These are phyloP conservation scores for Scytalopus superciliaris DNA, from an alignment of 2,113 vertebrate genomes.

Conservation along the genomic window DNA sequence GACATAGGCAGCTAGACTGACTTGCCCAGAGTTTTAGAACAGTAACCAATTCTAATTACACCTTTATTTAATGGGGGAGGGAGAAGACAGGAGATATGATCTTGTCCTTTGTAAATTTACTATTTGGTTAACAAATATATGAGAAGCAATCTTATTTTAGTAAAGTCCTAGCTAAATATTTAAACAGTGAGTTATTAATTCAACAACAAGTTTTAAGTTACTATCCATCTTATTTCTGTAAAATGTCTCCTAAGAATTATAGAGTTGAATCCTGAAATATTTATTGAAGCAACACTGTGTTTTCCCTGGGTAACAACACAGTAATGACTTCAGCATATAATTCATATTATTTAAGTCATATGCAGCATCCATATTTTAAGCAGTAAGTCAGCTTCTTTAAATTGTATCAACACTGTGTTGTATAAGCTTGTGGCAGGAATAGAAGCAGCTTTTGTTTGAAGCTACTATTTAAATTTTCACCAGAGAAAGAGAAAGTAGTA, in stretches of 20 bases:
- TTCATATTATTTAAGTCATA: slow-evolving; percentile 56
- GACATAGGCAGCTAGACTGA: background rate
- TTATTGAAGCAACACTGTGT: slow-evolving; percentile 37
- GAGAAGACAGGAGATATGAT: background rate
- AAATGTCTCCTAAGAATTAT: slow-evolving; percentile 20
- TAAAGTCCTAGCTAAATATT: slow-evolving; percentile 21
- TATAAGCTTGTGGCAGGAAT: slow-evolving; percentile 62
- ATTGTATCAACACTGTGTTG: slow-evolving; percentile 47
- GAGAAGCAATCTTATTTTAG: background rate
- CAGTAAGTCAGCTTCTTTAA: slow-evolving; percentile 44
- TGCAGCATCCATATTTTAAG: slow-evolving; percentile 54
- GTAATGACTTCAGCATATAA: slow-evolving; percentile 53
- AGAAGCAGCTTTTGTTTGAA: slow-evolving; percentile 63
- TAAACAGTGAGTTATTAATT: slow-evolving; percentile 19
- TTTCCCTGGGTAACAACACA: slow-evolving; percentile 46
- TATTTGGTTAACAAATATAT: background rate
- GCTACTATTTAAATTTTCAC: slow-evolving; percentile 64
- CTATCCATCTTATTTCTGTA: background rate
- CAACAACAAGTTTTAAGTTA: background rate
- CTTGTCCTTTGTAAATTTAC: background rate
- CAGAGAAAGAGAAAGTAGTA: slow-evolving; percentile 48
- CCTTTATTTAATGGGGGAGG: background rate
- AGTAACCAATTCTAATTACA: background rate
- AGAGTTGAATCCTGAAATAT: slow-evolving; percentile 24
- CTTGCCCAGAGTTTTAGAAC: background rate